Evolutionary conservation across 2,797 vertebrate species (phyloP).

Genomic region (Etheostoma nigrum): DNA sequence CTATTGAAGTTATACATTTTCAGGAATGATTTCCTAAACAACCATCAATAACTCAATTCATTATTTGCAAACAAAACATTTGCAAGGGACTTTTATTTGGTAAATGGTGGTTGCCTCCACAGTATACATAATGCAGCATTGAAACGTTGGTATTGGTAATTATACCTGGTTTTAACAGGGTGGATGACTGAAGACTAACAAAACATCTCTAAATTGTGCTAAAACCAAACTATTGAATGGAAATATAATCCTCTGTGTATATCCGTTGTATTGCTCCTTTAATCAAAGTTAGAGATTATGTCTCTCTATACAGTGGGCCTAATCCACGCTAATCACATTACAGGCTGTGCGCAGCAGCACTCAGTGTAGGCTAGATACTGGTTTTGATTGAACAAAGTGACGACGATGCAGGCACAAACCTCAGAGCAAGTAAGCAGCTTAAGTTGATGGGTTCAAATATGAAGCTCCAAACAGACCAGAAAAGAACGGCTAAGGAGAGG

Average conservation of each 20-base stretch:
- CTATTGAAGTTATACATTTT: not conserved
- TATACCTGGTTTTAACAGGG: not conserved
- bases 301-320: constrained; percentile 51
- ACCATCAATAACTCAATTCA: not conserved
- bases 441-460: constrained; percentile 52
- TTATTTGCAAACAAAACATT: not conserved
- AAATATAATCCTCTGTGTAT: constrained; percentile 46
- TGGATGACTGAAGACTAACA: not conserved
- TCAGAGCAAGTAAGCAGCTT: constrained; percentile 66
- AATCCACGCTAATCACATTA: constrained; percentile 78
- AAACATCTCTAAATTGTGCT: constrained; percentile 7
- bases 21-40: not conserved
- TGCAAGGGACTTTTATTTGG: not conserved
- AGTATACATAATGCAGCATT: not conserved
- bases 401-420: constrained; percentile 42
- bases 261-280: constrained; percentile 39
- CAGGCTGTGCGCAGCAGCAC: constrained; percentile 36
- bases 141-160: not conserved
- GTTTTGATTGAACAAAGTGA: constrained; percentile 69
- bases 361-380: constrained; percentile 27
- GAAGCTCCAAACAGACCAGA: constrained; percentile 32
- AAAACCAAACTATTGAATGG: not conserved
- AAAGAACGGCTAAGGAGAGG: constrained; percentile 19
- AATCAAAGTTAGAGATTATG: constrained; percentile 60
- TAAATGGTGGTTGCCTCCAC: not conserved